Conservation (phyloP, 2,113 vertebrate genomes). For the Empidonax alnorum region DNA sequence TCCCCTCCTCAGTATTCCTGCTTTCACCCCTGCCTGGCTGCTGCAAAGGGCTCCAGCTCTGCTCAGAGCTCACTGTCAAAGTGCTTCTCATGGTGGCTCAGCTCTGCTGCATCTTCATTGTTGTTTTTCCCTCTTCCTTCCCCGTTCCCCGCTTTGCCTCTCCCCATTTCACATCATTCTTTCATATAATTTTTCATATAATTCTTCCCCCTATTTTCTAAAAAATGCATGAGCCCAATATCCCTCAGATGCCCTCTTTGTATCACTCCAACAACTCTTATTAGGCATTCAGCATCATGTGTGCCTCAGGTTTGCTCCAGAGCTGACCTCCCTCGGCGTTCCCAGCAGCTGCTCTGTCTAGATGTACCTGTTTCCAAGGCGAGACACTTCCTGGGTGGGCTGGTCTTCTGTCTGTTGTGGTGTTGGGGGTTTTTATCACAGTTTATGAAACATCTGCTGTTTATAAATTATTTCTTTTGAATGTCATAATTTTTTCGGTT, state of each 20-base stretch:
- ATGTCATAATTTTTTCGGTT: neutral
- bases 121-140: neutral
- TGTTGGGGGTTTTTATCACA: neutral
- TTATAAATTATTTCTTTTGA: conserved; percentile 58
- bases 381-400: neutral
- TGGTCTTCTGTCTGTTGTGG: neutral
- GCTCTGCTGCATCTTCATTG: neutral
- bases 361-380: neutral
- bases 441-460: conserved; percentile 62
- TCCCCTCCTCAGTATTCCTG: accelerated
- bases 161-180: neutral
- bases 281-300: neutral
- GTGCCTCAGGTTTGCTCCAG: neutral
- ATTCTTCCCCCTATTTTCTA: neutral
- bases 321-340: neutral
- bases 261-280: neutral
- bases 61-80: neutral
- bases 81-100: accelerated
- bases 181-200: neutral
- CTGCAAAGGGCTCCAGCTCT: neutral
- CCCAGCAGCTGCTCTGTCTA: conserved; percentile 24
- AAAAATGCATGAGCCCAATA: neutral
- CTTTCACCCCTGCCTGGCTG: neutral
- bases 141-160: neutral
- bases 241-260: neutral